Percentiles rank a stretch among this genome's conserved stretches.
phyloP scores from a whole-genome alignment of 35 echinoderm and acorn worm genomes.

The Apostichopus californicus region DNA sequence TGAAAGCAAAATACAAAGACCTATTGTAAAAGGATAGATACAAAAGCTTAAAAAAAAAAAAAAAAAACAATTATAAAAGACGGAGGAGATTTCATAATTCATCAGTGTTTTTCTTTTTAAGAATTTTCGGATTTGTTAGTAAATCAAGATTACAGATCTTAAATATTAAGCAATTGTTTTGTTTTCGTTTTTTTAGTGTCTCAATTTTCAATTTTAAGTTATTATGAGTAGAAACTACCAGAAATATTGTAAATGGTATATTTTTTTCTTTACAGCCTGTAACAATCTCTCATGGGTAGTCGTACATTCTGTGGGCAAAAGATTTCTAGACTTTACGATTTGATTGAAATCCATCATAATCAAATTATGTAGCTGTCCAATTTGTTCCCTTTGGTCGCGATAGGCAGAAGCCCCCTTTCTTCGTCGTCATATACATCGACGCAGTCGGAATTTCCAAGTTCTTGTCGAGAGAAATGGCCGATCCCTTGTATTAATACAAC shows the following conservation, averaged over 20 bases:
- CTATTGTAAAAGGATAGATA: too few species aligned
- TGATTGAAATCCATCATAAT: slow-evolving; percentile 1
- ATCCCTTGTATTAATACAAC: neutral
- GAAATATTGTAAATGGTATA: neutral
- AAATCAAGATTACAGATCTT: too few species aligned
- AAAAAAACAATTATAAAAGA: too few species aligned
- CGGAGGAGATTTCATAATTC: too few species aligned
- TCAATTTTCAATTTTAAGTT: too few species aligned
- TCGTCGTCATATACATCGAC: neutral
- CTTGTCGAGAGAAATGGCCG: neutral
- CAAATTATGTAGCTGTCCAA: neutral
- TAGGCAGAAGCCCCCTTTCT: neutral
- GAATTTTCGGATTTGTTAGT: too few species aligned
- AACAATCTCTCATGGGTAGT: neutral
- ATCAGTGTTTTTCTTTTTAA: too few species aligned
- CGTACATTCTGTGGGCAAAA: neutral
- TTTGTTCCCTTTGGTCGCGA: neutral
- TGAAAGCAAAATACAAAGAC: too few species aligned
- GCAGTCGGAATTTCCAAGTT: neutral
- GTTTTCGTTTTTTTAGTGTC: too few species aligned
- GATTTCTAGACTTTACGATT: neutral
- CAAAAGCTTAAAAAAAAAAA: too few species aligned
- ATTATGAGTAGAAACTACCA: too few species aligned
- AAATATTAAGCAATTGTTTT: too few species aligned
- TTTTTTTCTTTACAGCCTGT: neutral